Conservation (phyloP, 2,797 vertebrate genomes). For the Pristis pectinata region DNA sequence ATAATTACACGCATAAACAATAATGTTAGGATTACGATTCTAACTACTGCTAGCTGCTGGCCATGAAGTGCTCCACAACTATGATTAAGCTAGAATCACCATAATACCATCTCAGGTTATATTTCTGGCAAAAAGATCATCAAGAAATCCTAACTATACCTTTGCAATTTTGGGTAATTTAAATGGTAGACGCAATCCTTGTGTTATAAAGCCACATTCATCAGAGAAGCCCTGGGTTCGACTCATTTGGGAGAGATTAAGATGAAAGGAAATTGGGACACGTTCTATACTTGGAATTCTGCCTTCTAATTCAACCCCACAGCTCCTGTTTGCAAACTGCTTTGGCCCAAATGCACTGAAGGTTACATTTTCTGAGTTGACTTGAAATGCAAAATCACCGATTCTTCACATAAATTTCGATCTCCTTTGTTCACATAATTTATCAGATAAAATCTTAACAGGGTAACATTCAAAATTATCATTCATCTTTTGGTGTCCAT, state of each 20-base stretch:
- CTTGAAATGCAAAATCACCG: not conserved
- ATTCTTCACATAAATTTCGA: not conserved
- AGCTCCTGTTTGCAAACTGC: not conserved
- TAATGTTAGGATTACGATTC: conserved; percentile 6
- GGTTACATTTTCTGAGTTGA: not conserved
- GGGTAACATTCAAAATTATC: not conserved
- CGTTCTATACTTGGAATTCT: not conserved
- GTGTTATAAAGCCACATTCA: not conserved
- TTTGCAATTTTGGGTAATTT: not conserved
- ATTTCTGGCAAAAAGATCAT: not conserved
- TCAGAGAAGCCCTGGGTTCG: not conserved
- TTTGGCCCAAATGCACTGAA: not conserved
- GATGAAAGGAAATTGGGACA: not conserved
- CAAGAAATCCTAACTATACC: not conserved
- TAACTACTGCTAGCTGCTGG: not conserved
- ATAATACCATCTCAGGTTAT: not conserved
- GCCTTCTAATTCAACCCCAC: not conserved
- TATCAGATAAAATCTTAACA: not conserved
- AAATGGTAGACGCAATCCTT: no score
- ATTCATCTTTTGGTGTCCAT: not conserved
- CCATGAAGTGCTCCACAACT: no score
- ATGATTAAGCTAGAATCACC: not conserved
- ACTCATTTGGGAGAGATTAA: not conserved
- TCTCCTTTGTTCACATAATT: not conserved
- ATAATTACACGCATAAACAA: not conserved